Evolutionary conservation across 2,888 invertebrate species (phyloP).

Genomic region (Nasonovia ribisnigri): DNA sequence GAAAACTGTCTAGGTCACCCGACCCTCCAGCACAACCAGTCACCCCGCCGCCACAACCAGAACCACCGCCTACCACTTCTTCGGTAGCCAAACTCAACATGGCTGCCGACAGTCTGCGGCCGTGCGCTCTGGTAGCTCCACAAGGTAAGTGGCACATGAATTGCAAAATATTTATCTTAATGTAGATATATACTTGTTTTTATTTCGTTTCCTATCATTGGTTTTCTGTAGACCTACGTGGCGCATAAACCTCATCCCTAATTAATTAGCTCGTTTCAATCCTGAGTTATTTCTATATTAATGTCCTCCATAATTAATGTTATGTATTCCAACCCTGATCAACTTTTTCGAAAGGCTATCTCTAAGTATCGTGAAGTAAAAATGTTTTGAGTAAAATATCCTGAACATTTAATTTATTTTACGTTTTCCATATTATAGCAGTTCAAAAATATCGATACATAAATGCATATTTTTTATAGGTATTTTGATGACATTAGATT

Average conservation of each 20-base stretch:
- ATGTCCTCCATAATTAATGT: not conserved
- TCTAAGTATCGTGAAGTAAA: not conserved
- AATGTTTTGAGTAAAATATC: not conserved
- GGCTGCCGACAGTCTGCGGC: conserved; percentile 53
- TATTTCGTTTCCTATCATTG: not conserved
- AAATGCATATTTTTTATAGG: not conserved
- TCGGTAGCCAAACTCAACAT: not conserved
- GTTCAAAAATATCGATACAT: not conserved
- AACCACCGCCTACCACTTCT: conserved; percentile 30
- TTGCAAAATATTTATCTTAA: not conserved
- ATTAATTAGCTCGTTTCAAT: not conserved
- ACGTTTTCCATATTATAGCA: not conserved
- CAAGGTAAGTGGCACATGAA: conserved; percentile 39
- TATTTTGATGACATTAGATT: not conserved
- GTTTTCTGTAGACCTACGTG: not conserved
- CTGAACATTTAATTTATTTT: not conserved
- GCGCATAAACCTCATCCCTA: not conserved
- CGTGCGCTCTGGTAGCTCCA: conserved; percentile 40
- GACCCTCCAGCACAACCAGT: conserved; percentile 52
- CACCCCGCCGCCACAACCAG: conserved; percentile 54
- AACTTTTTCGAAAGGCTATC: not conserved
- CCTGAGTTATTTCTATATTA: not conserved
- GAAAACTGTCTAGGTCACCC: conserved; percentile 66
- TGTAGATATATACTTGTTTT: not conserved
- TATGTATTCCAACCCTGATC: not conserved